These are phyloP conservation scores for Hofmannophila pseudospretella DNA, from an alignment of 2,888 invertebrate species.

Conservation along the genomic window DNA sequence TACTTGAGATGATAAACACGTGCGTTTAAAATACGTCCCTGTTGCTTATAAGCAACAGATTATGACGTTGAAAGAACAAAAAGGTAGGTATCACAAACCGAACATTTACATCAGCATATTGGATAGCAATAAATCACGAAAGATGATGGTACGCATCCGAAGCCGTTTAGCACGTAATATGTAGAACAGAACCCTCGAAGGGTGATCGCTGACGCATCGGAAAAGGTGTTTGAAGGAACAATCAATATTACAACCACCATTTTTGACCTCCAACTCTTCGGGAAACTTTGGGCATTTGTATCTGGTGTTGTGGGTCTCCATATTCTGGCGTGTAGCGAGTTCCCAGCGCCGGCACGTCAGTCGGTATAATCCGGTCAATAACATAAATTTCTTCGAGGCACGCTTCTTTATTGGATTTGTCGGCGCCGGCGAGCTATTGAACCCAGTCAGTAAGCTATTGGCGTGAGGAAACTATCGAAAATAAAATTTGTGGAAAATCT, in stretches of 20 bases:
- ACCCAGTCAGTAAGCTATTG: slow-evolving; percentile 48
- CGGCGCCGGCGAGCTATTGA: slow-evolving; percentile 57
- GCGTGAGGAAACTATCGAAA: slow-evolving; percentile 45
- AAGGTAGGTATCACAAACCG: background rate
- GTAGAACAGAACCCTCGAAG: slow-evolving; percentile 48
- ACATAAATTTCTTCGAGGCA: slow-evolving; percentile 69
- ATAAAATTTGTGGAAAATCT: slow-evolving; percentile 43
- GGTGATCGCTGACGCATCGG: slow-evolving; percentile 61
- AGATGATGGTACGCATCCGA: slow-evolving; percentile 40
- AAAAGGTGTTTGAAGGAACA: slow-evolving; percentile 64
- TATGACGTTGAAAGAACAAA: background rate
- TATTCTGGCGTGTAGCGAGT: slow-evolving; percentile 38
- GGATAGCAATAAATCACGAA: slow-evolving; percentile 42
- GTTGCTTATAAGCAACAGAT: no score
- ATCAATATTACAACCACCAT: slow-evolving; percentile 58
- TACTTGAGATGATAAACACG: no score
- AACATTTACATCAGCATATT: slow-evolving; percentile 11
- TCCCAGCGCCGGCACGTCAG: slow-evolving; percentile 58
- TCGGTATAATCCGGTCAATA: slow-evolving; percentile 70
- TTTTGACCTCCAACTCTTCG: slow-evolving; percentile 36
- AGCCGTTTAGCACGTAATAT: slow-evolving; percentile 61
- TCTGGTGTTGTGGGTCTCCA: slow-evolving; percentile 32
- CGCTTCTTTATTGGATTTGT: slow-evolving; percentile 69
- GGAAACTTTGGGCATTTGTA: background rate
- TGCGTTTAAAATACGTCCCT: no score